phyloP scores from a whole-genome alignment of 2,797 vertebrate species.

The Diplodus sargus region DNA sequence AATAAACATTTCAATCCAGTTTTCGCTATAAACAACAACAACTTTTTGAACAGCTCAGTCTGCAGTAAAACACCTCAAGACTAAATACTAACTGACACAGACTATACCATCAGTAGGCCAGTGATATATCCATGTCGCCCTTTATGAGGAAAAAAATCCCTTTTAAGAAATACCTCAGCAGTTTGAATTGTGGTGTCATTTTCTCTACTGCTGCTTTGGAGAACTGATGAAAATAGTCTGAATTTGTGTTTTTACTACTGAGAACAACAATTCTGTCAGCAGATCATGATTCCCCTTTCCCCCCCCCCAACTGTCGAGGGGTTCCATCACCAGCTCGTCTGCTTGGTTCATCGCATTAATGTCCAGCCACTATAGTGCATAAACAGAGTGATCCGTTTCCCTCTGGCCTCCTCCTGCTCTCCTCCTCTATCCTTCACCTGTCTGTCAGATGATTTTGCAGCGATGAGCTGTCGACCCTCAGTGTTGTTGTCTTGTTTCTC shows the following conservation, averaged over 20 bases:
- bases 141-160: conserved; percentile 12
- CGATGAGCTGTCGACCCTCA: not conserved
- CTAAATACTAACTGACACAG: conserved; percentile 27
- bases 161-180: conserved; percentile 27
- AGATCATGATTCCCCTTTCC: not conserved
- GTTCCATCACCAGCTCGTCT: conserved; percentile 9
- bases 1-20: not conserved
- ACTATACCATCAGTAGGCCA: not conserved
- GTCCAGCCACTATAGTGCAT: conserved; percentile 74
- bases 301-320: conserved; percentile 30
- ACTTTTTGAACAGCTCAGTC: conserved; percentile 6
- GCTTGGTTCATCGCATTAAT: conserved; percentile 39
- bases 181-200: conserved; percentile 20
- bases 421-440: conserved; percentile 7
- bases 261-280: not conserved
- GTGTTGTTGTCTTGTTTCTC: conserved; percentile 14
- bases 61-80: conserved; percentile 14
- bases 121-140: conserved; percentile 8
- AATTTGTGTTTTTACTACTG: not conserved
- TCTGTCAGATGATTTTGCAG: conserved; percentile 26
- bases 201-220: conserved; percentile 14
- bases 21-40: conserved; percentile 25
- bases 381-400: conserved; percentile 62
- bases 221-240: not conserved
- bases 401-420: conserved; percentile 16